A percentile compares a stretch with the other conserved stretches of the same genome.
These are phyloP conservation scores for Aphrocallistes beatrix DNA, from an alignment of 37 sponge, comb jelly and placozoan species.

Conservation along the genomic window DNA sequence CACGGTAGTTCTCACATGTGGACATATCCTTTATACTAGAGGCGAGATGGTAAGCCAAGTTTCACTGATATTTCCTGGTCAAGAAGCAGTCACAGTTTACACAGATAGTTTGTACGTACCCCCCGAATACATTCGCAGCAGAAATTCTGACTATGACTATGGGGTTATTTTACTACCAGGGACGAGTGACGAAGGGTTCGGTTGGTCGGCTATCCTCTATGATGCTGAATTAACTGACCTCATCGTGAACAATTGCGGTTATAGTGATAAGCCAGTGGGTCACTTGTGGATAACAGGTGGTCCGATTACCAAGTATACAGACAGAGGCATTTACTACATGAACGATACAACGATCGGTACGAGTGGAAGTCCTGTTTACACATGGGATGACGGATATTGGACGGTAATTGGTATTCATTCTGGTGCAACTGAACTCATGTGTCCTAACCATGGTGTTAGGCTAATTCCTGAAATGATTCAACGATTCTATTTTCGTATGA, in stretches of 20 bases:
- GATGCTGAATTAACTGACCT: not conserved
- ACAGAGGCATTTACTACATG: too few species aligned
- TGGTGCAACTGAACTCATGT: too few species aligned
- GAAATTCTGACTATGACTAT: not conserved
- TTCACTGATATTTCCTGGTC: not conserved
- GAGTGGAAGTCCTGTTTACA: conserved; percentile 14
- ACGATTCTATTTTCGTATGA: too few species aligned
- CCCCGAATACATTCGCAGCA: not conserved
- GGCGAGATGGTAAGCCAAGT: not conserved
- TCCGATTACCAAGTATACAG: too few species aligned
- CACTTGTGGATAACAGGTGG: not conserved
- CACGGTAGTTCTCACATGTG: not conserved
- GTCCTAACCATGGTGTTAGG: too few species aligned
- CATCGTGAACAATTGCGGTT: not conserved
- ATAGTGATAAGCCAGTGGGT: not conserved
- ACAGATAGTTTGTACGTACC: not conserved
- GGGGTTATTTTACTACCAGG: not conserved
- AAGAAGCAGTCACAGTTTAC: not conserved
- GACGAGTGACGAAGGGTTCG: not conserved
- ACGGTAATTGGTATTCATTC: too few species aligned
- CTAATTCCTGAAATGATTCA: too few species aligned
- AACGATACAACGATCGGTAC: not conserved
- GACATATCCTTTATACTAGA: not conserved
- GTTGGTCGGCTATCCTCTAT: not conserved
- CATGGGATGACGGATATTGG: too few species aligned